Base-by-base conservation (phyloP, 2,888 invertebrate genomes). In the Nomada ferruginata region DNA sequence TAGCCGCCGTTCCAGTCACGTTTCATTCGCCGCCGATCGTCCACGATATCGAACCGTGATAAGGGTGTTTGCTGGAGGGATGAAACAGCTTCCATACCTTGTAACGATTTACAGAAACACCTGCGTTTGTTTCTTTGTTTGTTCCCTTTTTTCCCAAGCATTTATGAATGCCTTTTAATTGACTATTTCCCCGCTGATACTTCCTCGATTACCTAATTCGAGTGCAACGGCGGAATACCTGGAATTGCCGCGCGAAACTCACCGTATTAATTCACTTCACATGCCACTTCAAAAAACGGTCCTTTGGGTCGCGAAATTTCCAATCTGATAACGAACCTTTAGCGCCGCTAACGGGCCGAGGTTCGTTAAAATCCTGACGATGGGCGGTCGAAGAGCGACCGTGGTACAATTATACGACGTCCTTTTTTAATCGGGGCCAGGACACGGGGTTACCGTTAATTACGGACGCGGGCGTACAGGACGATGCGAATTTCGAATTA, bases 401-500 rank as follows among this genome's bases (percentile, higher is more conserved):
- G 50, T 65, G 26, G 77, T 47, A 70, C 86, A 86, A 87, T 87
- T 86, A 85, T 86, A 79, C 72, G 68, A 36, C 70, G 63, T 84
- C 78, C 79, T 73, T 82, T 81, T 79, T 80, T 84, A 87, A 85
- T 89, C 85, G 86, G 82, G 82, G 75, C 81, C 74, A 80, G 86
- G 84, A 87, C 85, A 84, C 85, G 82, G 85, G 83, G 85, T 90
- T 90, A 89, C 82, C 83, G 88, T 87, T 89, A 89, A 88, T 89
- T 87, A 86, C 87, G 86, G 73, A 75, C 87, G 79, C 86, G 85
- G 86, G 83, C 77, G 76, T 78, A 83, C 80, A 85, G 79, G 89
- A 85, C 83, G 88, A 83, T 83, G 86, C 88, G 89, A 89, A 90
- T 90, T 90, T 90, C 88, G 87, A 90, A 90, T 90, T 89, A 90